Base-by-base conservation (phyloP, 2,797 vertebrate species). In the Phrynocephalus vlangalii region DNA sequence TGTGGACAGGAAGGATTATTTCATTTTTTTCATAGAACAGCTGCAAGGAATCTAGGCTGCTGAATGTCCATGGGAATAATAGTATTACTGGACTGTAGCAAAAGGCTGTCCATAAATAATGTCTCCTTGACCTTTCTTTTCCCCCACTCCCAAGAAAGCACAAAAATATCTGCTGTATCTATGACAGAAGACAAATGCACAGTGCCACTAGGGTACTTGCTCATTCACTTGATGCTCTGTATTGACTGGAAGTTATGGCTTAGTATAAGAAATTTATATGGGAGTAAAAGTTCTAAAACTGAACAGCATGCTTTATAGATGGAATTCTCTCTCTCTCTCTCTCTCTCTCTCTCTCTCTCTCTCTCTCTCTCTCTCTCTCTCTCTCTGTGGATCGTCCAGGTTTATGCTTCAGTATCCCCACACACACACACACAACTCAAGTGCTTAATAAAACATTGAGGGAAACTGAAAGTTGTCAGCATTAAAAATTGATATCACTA, bases 251-350 rank as follows among this genome's bases (percentile, higher is more conserved):
- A 71, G 71, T 82, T 87, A 90, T 60, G 78, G 48, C 50, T 87
- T 70, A 76, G 48, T 71, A 26, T 81, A 90, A 84, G 38, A 86
- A 84, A 87, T 86, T 5, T 79, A 86, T 79, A 89, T 24, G 60
- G 24, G 28, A 89, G 24, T 83, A 79, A 79, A 85, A 82, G 67
- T 86, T 83, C 80, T 89, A 89, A 86, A 86, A 86, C 73, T 73
- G 73, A 78, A 67, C 52, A 79, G 10, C 26, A 52, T 83, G 11
- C 38, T 89, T 86, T 83, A 84, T 68, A 63, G 75, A 67, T 86
- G 75, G 81, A 79, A 86, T 84, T 44, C 76, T 56, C 81, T 83
- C 10, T 79, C 9, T 44, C 38, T 44, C 38, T 44, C 38, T 44
- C 38, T 44, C 38, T 44, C 38, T 44, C 38, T 44, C 38, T 44